phyloP scores from a whole-genome alignment of 2,888 invertebrate genomes.

The Aporophyla nigra region DNA sequence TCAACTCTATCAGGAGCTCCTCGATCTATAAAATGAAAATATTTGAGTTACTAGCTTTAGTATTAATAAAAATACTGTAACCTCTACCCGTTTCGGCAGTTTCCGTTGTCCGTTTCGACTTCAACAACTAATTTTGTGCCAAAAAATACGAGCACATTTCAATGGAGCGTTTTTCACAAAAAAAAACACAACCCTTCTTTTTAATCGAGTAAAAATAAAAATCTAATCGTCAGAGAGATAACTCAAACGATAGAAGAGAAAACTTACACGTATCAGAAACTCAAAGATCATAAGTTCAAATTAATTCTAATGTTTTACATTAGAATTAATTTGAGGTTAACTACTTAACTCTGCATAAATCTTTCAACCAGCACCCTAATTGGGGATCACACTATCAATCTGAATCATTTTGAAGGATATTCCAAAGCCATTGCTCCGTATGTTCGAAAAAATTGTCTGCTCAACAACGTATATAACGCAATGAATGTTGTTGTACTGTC shows the following conservation, averaged over 20 bases:
- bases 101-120: too few relatives aligned
- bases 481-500: too few relatives aligned
- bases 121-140: neutral
- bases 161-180: too few relatives aligned
- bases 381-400: too few relatives aligned
- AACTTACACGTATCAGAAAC: neutral
- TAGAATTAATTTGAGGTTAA: neutral
- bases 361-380: neutral
- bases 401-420: too few relatives aligned
- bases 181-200: neutral
- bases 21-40: conserved; percentile 90
- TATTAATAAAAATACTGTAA: neutral
- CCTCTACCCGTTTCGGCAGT: neutral
- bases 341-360: neutral
- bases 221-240: too few relatives aligned
- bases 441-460: too few relatives aligned
- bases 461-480: too few relatives aligned
- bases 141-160: neutral
- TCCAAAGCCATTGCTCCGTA: too few relatives aligned
- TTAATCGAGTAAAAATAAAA: neutral
- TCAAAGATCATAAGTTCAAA: neutral
- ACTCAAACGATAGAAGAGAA: too few relatives aligned
- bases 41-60: neutral
- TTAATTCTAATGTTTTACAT: too few relatives aligned
- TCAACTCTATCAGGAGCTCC: conserved; percentile 97